These are phyloP conservation scores for Acronicta psi DNA, from an alignment of 2,888 invertebrate species.

Conservation along the genomic window DNA sequence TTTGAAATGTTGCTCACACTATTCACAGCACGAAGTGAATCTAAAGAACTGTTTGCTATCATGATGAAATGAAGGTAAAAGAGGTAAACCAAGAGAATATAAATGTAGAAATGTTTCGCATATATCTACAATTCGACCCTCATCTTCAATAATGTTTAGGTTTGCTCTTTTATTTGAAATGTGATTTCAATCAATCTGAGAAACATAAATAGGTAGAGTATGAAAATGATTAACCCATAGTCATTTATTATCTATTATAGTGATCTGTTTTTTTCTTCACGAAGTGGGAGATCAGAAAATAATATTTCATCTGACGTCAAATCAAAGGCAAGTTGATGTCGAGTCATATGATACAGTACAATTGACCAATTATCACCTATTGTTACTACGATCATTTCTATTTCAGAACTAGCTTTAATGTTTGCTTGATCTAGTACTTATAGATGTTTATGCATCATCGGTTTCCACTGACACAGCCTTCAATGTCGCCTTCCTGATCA, in stretches of 20 bases:
- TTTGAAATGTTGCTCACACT: conserved; percentile 22
- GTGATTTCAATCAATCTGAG: neutral
- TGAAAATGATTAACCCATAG: too few species aligned
- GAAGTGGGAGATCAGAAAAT: conserved; percentile 5
- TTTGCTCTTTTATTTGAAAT: too few species aligned
- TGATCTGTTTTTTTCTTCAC: neutral
- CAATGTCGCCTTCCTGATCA: conserved; percentile 57
- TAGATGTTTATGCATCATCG: conserved; percentile 58
- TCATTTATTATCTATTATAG: neutral
- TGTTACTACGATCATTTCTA: conserved; percentile 45
- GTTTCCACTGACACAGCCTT: conserved; percentile 67
- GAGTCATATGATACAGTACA: conserved; percentile 44
- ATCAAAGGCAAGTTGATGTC: conserved; percentile 30
- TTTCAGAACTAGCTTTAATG: conserved; percentile 25
- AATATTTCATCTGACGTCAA: conserved; percentile 32
- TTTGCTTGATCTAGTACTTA: conserved; percentile 36
- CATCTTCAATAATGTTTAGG: neutral
- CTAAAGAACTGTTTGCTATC: conserved; percentile 24
- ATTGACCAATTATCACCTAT: conserved; percentile 53
- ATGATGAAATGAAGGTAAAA: conserved; percentile 33
- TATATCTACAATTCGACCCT: conserved; percentile 16
- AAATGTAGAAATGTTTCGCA: conserved; percentile 6
- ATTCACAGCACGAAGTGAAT: conserved; percentile 36
- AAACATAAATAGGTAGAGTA: too few species aligned
- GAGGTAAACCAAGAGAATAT: conserved; percentile 22